Base-by-base conservation (phyloP, 2,797 vertebrate species). In the Triplophysa bombifrons region DNA sequence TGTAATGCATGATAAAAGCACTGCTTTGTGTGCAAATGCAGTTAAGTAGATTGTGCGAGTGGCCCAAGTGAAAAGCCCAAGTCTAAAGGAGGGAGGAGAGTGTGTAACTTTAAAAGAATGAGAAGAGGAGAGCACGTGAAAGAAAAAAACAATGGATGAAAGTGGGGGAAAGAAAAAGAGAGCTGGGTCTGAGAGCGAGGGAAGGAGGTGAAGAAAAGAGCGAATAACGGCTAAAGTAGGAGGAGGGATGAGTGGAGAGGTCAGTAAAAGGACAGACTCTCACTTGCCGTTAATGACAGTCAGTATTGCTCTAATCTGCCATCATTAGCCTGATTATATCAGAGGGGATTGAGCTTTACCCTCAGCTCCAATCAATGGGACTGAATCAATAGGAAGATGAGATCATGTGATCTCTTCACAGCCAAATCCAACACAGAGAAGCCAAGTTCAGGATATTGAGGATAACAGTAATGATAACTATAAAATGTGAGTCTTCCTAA, bases 321-420 rank as follows among this genome's bases (percentile, higher is more conserved):
- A 55, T 92, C 91, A 93, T 92, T 94, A 92, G 85, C 63, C 89
- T 94, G 92, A 94, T 95, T 94, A 93, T 92, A 92, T 94, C 93
- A 91, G 90, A 71, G 67, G 92, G 90, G 90, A 93, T 93, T 88
- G 89, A 88, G 84, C 80, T 78, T 91, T 90, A 87, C 90, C 90
- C 90, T 94, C 92, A 92, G 87, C 90, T 91, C 89, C 89, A 89
- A 94, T 94, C 93, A 92, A 92, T 94, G 90, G 74, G 85, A 84
- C 83, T 38, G 89, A 90, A 93, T 93, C 93, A 93, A 94, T 93
- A 90, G 90, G 86, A 86, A 86, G 86, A 87, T 72, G 76, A 91
- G 90, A 88, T 81, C 85, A 88, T 89, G 84, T 86, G 72, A 84
- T 58, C 74, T n/a, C 7, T 44, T 44, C 73, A 73, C 38, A 55